These are phyloP conservation scores for Chrysolina haemoptera DNA, from an alignment of 2,888 invertebrate species.

Conservation along the genomic window DNA sequence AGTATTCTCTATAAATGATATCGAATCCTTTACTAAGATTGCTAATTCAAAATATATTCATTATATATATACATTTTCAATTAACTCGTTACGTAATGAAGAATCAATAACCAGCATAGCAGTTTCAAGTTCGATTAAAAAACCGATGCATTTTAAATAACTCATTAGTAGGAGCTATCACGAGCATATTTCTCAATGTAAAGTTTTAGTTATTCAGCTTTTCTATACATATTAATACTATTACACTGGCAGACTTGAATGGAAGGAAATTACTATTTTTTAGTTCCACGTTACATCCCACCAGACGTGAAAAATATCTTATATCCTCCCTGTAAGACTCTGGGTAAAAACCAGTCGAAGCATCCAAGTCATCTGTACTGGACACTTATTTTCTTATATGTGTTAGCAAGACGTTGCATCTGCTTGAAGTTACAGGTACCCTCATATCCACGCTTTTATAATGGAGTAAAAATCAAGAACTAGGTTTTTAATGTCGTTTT, in stretches of 20 bases:
- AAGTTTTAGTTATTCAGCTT: no score
- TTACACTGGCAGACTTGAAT: background rate
- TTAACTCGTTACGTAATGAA: no score
- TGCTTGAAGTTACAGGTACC: constrained; percentile 51
- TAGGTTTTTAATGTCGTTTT: constrained; percentile 57
- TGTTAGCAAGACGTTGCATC: constrained; percentile 47
- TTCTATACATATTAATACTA: no score
- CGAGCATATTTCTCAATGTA: no score
- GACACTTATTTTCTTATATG: constrained; percentile 44
- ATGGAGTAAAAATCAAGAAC: constrained; percentile 48
- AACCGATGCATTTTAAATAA: no score
- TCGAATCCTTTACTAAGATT: no score
- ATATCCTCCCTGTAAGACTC: constrained; percentile 35
- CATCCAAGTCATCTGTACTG: constrained; percentile 38
- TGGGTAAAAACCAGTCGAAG: constrained; percentile 41
- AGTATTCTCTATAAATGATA: no score
- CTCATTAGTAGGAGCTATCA: no score
- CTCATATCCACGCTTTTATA: constrained; percentile 43
- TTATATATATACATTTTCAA: no score
- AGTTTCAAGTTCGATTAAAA: no score
- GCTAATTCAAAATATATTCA: no score
- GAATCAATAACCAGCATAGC: no score
- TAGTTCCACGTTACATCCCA: background rate
- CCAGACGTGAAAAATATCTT: constrained; percentile 9
- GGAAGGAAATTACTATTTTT: background rate